Base-by-base conservation (phyloP, 2,113 vertebrate genomes). In the Phrynosoma blainvillii region DNA sequence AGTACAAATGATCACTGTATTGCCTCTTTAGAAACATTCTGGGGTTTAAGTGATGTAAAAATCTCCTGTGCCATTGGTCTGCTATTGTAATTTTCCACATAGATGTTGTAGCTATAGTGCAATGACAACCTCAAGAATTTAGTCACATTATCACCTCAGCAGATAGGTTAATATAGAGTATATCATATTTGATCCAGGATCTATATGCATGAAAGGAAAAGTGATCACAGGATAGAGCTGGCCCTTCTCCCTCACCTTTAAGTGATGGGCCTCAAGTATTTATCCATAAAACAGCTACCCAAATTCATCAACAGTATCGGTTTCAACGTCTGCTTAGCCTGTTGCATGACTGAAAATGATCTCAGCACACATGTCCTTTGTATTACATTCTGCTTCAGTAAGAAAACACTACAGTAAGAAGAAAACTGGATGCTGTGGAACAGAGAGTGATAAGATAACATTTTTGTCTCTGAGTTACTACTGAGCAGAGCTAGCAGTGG, bases 301-400 rank as follows among this genome's bases (percentile, higher is more conserved):
- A 95, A 93, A 95, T 85, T 65, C 62, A 91, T 86, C 92, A 79
- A 47, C 12, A 47, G 91, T 93, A 96, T 95, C 95, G 42, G 88
- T 95, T 94, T 95, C 96, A 93, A 27, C 85, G 90, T 89, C 96
- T 95, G 96, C 94, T 94, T 68, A 14, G 80, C 96, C 96, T 97
- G 13, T 3, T 62, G 90, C 91, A 96, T 96, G 93, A 96, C 96
- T 96, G 89, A 97, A 82, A 90, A 95, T 90, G 82, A 85, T 94
- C 95, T 96, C 93, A 93, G 92, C 75, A 90, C 92, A 93, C 93
- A 68, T 21, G 36, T 27, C 76, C 91, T 92, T 91, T 82, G 87
- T 93, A 88, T 59, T 91, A 36, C 82, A 94, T 91, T 93, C 94
- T 90, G 89, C 66, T 92, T 90, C 94, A 73, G n/a, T 12, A 90